Evolutionary conservation across 2,888 invertebrate species (phyloP), one percentile per base, ranked within the genome.

Genomic region (Rosalia funebris): DNA sequence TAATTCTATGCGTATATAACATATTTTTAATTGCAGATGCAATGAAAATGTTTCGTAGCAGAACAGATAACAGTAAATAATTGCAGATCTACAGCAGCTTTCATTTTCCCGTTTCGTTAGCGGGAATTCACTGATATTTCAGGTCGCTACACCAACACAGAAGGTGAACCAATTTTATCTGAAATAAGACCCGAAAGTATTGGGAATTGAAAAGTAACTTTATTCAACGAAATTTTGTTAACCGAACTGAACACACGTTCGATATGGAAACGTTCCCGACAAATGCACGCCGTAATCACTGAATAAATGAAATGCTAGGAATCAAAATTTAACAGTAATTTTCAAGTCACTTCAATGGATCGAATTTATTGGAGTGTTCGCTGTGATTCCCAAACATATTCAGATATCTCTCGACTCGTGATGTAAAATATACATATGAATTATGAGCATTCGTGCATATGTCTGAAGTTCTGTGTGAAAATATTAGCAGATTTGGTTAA

Each of bases 171-270:
- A 37, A n/a, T 14, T 50, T 31, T 50, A 50, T 37, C 50, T 37
- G 25, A 20, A 37, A 39, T 39, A 39, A 50, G 39, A 50, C 19
- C 12, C 12, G 34, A 25, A 39, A 50, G 37, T 50, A 50, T 39
- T 50, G 19, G n/a, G n/a, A 20, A 41, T 12, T 39, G 50, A 25
- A 50, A 50, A 50, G 50, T 50, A 39, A 50, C 50, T 50, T 50
- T 39, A 39, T 50, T 50, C 50, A 20, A 25, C 31, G 39, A 25
- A 39, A 41, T 50, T 39, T 50, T 50, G 50, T 50, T 50, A 50
- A 50, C 50, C 50, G 50, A 50, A 50, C 39, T 39, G 50, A 25
- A 50, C 50, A 31, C 25, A 39, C 39, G 39, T 50, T 50, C 19
- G 39, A 50, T 20, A 19, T 39, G 39, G 39, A 39, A 50, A 39